Evolutionary conservation across 2,888 invertebrate species (phyloP).

Genomic region (Pseudococcus viburni): DNA sequence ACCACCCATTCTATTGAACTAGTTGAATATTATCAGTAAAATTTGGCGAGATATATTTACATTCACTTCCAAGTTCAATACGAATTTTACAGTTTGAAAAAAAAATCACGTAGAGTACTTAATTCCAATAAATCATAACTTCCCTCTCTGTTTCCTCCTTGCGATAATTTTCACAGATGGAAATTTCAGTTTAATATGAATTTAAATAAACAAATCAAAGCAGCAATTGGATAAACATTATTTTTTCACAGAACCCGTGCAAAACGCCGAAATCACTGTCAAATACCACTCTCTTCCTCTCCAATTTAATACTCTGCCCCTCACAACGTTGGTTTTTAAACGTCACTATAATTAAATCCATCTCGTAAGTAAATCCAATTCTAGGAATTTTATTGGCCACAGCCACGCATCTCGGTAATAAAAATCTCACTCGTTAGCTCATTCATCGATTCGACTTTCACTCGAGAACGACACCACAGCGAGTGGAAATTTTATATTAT

Average conservation of each 20-base stretch:
- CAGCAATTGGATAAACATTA: too few species aligned
- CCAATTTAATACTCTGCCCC: not conserved
- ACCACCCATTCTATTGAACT: too few species aligned
- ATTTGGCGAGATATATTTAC: too few species aligned
- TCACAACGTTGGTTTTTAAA: not conserved
- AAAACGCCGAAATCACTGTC: not conserved
- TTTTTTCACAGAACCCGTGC: not conserved
- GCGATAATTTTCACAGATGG: too few species aligned
- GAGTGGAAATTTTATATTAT: not conserved
- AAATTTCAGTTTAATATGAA: too few species aligned
- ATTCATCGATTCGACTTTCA: constrained; percentile 18
- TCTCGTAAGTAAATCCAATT: not conserved
- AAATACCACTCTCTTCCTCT: not conserved
- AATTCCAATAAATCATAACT: too few species aligned
- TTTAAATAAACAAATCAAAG: too few species aligned
- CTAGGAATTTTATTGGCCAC: not conserved
- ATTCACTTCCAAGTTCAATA: too few species aligned
- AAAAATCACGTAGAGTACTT: too few species aligned
- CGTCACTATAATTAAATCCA: not conserved
- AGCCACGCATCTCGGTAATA: not conserved
- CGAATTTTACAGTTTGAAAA: too few species aligned
- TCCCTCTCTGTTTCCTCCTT: too few species aligned
- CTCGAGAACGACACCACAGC: not conserved
- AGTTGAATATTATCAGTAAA: too few species aligned
- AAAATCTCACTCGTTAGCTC: not conserved